Base-by-base conservation (phyloP, 53 echinoderm and acorn worm species). In the Stichopus horrens region DNA sequence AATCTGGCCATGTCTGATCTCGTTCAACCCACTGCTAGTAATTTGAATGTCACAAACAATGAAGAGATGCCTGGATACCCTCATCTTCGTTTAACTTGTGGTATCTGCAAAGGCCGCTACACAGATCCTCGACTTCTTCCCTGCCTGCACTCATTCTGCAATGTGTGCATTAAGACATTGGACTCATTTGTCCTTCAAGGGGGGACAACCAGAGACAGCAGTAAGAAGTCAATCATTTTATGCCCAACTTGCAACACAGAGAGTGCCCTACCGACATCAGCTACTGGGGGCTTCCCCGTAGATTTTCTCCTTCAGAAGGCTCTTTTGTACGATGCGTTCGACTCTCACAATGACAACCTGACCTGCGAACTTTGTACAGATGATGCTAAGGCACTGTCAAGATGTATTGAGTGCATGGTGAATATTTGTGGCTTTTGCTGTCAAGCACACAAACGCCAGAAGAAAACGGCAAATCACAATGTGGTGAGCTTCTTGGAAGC, bases 371-470 rank as follows among this genome's bases (percentile, higher is more conserved):
- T 98, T 9, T 98, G 99, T 89, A 96, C 94, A 11, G 99, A 97
- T 85, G 92, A 93, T 67, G 90, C 99, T 21, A 89, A 90, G 74
- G 99, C 99, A 0, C 76, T 92, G 54, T 92, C 95, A 5, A 90
- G 99, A 9, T 98, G 99, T 82, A 89, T 90, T 57, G 99, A 98
- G 79, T 98, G 99, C 75, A 94, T 93, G 93, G 95, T 92, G 20
- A 95, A 98, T 67, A 92, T 98, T 63, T 98, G 99, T 73, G 92
- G 89, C 9, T 98, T 98, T 53, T 98, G 99, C 54, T 85, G 77
- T 3, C 99, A 98, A 73, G 99, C 99, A 21, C 99, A 98, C 91
- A 95, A 98, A 59, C 87, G 99, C 18, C 99, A 98, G 74, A 94
- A 96, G 18, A 98, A 91, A 82, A 98, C 99, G 1, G 92, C 95